These are phyloP conservation scores for Rhagoletis pomonella DNA, from an alignment of 1,140 invertebrate genomes.

Conservation along the genomic window DNA sequence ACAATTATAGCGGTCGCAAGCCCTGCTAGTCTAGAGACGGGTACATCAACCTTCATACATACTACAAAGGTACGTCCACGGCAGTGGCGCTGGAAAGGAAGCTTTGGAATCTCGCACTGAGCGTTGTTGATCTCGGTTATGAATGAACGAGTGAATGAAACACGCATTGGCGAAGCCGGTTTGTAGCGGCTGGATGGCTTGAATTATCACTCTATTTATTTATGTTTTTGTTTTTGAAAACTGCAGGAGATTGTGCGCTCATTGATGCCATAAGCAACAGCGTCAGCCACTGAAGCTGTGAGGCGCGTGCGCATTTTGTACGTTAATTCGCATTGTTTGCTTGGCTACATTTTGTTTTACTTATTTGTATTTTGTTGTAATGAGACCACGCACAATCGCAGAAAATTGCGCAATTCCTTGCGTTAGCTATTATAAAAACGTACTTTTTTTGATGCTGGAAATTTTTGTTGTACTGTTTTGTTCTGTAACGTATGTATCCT, in stretches of 20 bases:
- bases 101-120: constrained; percentile 11
- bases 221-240: neutral
- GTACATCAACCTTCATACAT: constrained; percentile 25
- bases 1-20: constrained; percentile 1
- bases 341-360: constrained; percentile 37
- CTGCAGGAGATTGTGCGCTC: neutral
- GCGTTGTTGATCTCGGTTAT: constrained; percentile 22
- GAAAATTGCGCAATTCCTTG: constrained; percentile 55
- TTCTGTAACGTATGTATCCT: neutral
- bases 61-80: too few relatives aligned
- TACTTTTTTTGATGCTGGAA: neutral
- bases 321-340: neutral
- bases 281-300: neutral
- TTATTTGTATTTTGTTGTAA: constrained; percentile 62
- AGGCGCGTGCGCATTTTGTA: constrained; percentile 38
- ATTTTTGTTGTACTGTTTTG: neutral
- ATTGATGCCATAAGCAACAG: too few relatives aligned
- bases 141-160: constrained; percentile 43
- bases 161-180: neutral
- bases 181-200: neutral
- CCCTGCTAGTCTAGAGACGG: neutral
- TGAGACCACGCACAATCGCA: constrained; percentile 72
- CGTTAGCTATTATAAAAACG: constrained; percentile 7
- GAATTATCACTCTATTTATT: neutral
- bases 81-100: neutral